Evolutionary conservation across 2,797 vertebrate genomes (phyloP), one percentile per base, ranked within the genome.

Genomic region (Margarornis squamiger): DNA sequence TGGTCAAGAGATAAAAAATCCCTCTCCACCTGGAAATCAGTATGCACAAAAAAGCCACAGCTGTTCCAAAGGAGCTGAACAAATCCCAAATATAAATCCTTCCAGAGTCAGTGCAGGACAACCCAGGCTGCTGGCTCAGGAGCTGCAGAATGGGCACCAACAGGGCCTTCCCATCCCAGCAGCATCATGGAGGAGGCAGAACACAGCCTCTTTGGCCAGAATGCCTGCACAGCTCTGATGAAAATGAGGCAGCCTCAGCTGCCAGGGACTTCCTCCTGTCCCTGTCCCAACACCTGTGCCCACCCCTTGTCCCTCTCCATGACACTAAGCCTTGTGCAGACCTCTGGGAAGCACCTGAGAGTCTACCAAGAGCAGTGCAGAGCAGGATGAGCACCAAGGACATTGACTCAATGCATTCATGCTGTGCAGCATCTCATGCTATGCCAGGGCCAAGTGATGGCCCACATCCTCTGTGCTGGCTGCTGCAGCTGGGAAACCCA

Each of bases 401-500:
- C 4, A 32, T 10, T 0, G 3, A 18, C 48, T 41, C 24, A 13
- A 39, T 1, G 10, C 38, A 13, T 38, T 43, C 43, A 2, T 1
- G 9, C 43, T 12, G 14, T 2, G 2, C 77, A 65, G 73, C 32
- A 21, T 16, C 55, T 52, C 59, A 24, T 5, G 9, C 38, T 19
- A 16, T 12, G 2, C 10, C 29, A 16, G 71, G 2, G 1, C 38
- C 3, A 17, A 48, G 62, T 5, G 14, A 45, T 8, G 2, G 0
- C 51, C 34, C 1, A 6, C 52, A 43, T 20, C 58, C 36, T 54
- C 59, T 1, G 0, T 7, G 0, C 62, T 30, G 14, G 41, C 62
- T 18, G 1, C 5, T 0, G 9, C 1, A 1, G 23, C 7, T 52
- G 6, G 46, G 12, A 58, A 14, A n/a, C 52, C 1, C 4, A 77